These are phyloP conservation scores for Holothuria leucospilota DNA, from an alignment of 53 echinoderm and acorn worm species.

Conservation along the genomic window DNA sequence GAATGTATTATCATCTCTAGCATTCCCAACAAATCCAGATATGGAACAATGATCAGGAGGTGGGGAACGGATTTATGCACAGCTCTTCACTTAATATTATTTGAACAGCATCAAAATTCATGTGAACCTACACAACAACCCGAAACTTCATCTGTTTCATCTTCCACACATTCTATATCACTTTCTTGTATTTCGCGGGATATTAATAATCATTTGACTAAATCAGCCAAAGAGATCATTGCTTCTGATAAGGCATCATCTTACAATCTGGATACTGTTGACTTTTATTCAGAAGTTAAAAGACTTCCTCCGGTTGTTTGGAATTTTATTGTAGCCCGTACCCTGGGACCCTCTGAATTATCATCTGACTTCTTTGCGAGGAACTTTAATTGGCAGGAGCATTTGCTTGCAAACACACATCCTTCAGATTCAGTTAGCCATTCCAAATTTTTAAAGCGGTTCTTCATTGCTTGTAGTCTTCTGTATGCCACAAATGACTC, in stretches of 20 bases:
- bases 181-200: constrained; percentile 10
- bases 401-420: constrained; percentile 13
- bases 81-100: background rate
- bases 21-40: background rate
- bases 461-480: too few species aligned
- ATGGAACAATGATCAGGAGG: constrained; percentile 32
- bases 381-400: constrained; percentile 22
- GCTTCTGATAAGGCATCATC: constrained; percentile 2
- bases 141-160: background rate
- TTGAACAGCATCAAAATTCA: background rate
- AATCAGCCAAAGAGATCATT: constrained; percentile 21
- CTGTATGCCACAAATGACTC: too few species aligned
- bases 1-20: constrained; percentile 18
- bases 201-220: constrained; percentile 4
- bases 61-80: constrained; percentile 16
- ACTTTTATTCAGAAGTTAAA: constrained; percentile 18
- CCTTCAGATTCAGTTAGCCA: background rate
- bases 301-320: constrained; percentile 17
- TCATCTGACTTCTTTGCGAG: background rate
- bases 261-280: constrained; percentile 21
- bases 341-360: constrained; percentile 24
- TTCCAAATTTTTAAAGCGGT: background rate
- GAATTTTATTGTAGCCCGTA: constrained; percentile 36
- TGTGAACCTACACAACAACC: background rate
- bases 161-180: background rate